A percentile compares a stretch with the other conserved stretches of the same genome.
Evolutionary conservation across 2,797 vertebrate species (phyloP).

Genomic region (Gallinago nigripennis): DNA sequence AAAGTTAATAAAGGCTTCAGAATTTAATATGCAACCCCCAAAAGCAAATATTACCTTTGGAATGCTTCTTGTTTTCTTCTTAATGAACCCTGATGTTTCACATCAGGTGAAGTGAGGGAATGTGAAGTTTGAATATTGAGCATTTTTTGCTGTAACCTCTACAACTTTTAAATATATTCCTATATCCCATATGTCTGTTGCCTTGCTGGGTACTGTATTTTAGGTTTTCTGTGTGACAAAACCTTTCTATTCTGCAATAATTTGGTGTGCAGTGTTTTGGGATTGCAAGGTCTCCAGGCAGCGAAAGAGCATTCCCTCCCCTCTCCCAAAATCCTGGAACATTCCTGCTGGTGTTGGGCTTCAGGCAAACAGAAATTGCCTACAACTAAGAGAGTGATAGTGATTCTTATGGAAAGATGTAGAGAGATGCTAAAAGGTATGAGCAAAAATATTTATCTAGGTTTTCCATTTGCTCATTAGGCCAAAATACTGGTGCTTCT

Average conservation of each 20-base stretch:
- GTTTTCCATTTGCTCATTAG: neutral
- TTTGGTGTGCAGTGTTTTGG: fast-evolving
- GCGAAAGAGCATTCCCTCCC: neutral
- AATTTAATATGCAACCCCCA: neutral
- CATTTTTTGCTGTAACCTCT: neutral
- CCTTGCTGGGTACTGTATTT: fast-evolving
- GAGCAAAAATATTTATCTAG: neutral
- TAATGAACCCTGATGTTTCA: neutral
- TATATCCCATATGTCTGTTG: fast-evolving
- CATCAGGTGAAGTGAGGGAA: neutral
- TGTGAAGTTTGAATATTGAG: neutral
- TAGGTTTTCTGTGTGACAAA: neutral
- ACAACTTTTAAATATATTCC: neutral
- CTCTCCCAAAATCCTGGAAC: neutral
- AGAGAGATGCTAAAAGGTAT: neutral
- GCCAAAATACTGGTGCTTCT: neutral
- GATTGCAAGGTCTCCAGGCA: neutral
- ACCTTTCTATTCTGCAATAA: fast-evolving
- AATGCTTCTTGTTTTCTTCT: neutral
- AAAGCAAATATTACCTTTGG: neutral
- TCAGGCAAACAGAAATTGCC: neutral
- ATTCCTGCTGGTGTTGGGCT: neutral
- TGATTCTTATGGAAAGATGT: neutral
- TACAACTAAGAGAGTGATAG: neutral
- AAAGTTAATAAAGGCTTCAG: neutral